Evolutionary conservation across 2,797 vertebrate species (phyloP).

Genomic region (Vipera latastei): DNA sequence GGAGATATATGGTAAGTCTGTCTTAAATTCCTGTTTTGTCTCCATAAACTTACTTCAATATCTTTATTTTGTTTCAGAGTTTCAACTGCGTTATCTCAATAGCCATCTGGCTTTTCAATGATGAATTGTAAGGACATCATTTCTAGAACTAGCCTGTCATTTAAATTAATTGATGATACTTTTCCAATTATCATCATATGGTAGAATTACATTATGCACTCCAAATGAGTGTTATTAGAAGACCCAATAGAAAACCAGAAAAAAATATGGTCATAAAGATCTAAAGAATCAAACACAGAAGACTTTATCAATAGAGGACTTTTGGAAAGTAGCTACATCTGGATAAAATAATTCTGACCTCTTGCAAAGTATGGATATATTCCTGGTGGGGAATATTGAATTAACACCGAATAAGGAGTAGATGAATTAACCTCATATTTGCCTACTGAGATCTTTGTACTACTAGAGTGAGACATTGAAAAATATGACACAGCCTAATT

Average conservation of each 20-base stretch:
- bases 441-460: not conserved
- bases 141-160: not conserved
- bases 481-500: not conserved
- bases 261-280: conserved; percentile 2
- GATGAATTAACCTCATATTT: not conserved
- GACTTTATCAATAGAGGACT: not conserved
- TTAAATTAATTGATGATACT: not conserved
- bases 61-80: not conserved
- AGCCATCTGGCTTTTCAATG: conserved; percentile 7
- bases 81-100: not conserved
- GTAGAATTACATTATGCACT: not conserved
- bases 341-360: not conserved
- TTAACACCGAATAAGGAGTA: not conserved
- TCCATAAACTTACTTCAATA: conserved; percentile 4
- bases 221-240: conserved; percentile 9
- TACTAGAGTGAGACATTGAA: not conserved
- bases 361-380: not conserved
- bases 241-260: not conserved
- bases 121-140: not conserved
- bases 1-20: not conserved
- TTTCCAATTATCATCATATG: not conserved
- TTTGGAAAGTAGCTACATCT: not conserved
- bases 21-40: not conserved
- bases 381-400: not conserved
- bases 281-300: not conserved